A percentile compares a stretch with the other conserved stretches of the same genome.
Evolutionary conservation across 2,113 vertebrate species (phyloP).

Genomic region (Labrus mixtus): DNA sequence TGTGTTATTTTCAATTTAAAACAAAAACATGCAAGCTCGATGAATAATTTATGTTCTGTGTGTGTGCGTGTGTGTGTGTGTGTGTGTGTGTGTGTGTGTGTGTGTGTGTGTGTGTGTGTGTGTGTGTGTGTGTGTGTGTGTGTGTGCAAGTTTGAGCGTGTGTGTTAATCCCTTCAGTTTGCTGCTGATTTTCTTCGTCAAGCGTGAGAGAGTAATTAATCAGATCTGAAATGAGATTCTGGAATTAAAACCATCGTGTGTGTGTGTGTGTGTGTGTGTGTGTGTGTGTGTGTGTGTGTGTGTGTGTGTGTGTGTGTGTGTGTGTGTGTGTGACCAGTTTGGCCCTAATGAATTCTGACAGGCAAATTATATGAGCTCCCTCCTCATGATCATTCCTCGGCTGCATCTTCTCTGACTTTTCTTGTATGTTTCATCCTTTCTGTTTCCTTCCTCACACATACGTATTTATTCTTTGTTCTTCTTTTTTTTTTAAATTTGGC

Average conservation of each 20-base stretch:
- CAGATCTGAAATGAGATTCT: slow-evolving; percentile 81
- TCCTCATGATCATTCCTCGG: slow-evolving; percentile 54
- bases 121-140: slow-evolving; percentile 20
- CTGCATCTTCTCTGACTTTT: slow-evolving; percentile 17
- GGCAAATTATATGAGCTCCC: slow-evolving; percentile 73
- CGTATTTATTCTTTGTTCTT: not conserved
- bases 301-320: slow-evolving; percentile 20
- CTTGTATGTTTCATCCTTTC: not conserved
- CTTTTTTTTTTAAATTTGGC: not conserved
- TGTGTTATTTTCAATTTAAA: slow-evolving; percentile 60
- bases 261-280: slow-evolving; percentile 34
- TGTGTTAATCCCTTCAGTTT: slow-evolving; percentile 74
- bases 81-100: slow-evolving; percentile 10
- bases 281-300: slow-evolving; percentile 32
- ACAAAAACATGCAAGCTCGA: slow-evolving; percentile 42
- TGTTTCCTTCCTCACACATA: not conserved
- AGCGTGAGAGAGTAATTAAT: slow-evolving; percentile 80
- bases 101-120: slow-evolving; percentile 9
- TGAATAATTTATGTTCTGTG: slow-evolving; percentile 66
- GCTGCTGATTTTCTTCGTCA: slow-evolving; percentile 76
- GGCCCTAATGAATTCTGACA: slow-evolving; percentile 75
- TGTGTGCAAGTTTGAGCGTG: not conserved
- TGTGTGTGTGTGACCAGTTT: slow-evolving; percentile 36
- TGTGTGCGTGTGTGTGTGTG: slow-evolving; percentile 23
- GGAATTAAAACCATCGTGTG: slow-evolving; percentile 66